A percentile compares a stretch with the other conserved stretches of the same genome.
Evolutionary conservation across 2,888 invertebrate species (phyloP).

Genomic region (Horisme vitalbata): DNA sequence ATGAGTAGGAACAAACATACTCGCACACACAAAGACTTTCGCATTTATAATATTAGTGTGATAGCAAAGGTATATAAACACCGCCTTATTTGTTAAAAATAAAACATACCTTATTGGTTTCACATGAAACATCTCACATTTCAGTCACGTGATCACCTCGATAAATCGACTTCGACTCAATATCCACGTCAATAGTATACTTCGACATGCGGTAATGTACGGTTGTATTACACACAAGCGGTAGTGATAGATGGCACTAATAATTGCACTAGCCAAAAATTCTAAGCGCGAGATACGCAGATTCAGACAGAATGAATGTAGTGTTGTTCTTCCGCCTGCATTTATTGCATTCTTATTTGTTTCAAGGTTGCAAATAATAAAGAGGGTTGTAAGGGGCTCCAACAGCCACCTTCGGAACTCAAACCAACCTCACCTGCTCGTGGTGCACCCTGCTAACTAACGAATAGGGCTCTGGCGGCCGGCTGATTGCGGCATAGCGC

Average conservation of each 20-base stretch:
- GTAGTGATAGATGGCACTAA: constrained; percentile 32
- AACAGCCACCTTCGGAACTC: no score
- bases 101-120: constrained; percentile 10
- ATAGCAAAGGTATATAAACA: no score
- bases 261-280: constrained; percentile 41
- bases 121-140: constrained; percentile 4
- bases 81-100: not conserved
- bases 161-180: not conserved
- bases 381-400: no score
- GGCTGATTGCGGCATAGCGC: no score
- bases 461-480: no score
- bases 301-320: constrained; percentile 14
- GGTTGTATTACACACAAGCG: constrained; percentile 15
- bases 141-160: not conserved
- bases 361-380: no score
- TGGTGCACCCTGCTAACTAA: no score
- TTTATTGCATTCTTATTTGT: not conserved
- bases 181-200: not conserved
- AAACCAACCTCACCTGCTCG: no score
- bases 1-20: no score
- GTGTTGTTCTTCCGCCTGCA: constrained; percentile 2
- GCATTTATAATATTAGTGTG: no score
- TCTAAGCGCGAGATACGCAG: constrained; percentile 32
- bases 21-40: no score
- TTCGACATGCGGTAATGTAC: constrained; percentile 14